A percentile compares a stretch with the other conserved stretches of the same genome.
Evolutionary conservation across 1,140 invertebrate species (phyloP).

Genomic region (Piezodorus guildinii): DNA sequence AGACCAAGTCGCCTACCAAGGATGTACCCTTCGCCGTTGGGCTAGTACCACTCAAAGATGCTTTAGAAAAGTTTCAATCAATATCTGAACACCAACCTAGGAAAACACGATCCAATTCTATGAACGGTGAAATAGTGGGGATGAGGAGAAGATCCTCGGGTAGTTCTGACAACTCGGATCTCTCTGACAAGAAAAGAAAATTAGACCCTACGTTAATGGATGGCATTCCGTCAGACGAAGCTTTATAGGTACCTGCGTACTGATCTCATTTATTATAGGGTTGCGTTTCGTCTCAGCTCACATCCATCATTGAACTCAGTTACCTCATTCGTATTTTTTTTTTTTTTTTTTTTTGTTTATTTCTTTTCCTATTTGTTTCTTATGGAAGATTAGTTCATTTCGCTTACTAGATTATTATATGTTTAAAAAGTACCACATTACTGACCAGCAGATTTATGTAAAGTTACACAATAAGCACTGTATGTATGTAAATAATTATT

Average conservation of each 20-base stretch:
- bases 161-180: slow-evolving; percentile 15
- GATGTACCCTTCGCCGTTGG: slow-evolving; percentile 41
- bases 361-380: background rate
- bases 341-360: background rate
- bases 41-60: slow-evolving; percentile 36
- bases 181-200: slow-evolving; percentile 18
- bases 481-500: slow-evolving; percentile 4
- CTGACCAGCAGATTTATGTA: background rate
- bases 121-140: slow-evolving; percentile 12
- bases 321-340: background rate
- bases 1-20: slow-evolving; percentile 30
- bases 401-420: background rate
- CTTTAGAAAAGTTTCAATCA: slow-evolving; percentile 38
- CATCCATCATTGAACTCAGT: slow-evolving; percentile 2
- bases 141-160: slow-evolving; percentile 13
- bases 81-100: slow-evolving; percentile 39
- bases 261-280: slow-evolving; percentile 4
- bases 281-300: background rate
- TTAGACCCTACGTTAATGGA: background rate
- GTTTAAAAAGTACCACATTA: background rate
- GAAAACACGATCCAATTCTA: slow-evolving; percentile 35
- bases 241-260: background rate
- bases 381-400: background rate
- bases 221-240: background rate
- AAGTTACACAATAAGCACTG: background rate